A percentile compares a stretch with the other conserved stretches of the same genome.
phyloP scores from a whole-genome alignment of 2,113 vertebrate species.

The Sula dactylatra region DNA sequence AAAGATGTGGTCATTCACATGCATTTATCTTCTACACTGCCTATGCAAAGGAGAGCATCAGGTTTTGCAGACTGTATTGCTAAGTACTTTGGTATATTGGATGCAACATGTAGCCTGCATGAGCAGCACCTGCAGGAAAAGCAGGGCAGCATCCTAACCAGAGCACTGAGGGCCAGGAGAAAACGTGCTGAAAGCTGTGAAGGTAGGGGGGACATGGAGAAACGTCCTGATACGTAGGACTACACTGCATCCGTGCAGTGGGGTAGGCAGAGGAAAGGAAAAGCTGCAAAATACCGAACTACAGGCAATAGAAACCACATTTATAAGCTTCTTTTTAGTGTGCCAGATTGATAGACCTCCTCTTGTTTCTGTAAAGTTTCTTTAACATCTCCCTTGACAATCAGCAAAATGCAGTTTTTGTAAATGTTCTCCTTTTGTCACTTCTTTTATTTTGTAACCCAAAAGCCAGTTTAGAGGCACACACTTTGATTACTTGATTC shows the following conservation, averaged over 20 bases:
- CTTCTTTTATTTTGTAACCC: not conserved
- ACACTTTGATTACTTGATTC: not conserved
- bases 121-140: not conserved
- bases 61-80: not conserved
- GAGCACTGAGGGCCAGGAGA: not conserved
- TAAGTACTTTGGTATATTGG: not conserved
- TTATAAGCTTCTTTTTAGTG: not conserved
- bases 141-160: not conserved
- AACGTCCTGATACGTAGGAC: no score
- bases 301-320: not conserved
- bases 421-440: not conserved
- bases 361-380: not conserved
- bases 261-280: not conserved
- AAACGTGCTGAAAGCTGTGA: not conserved
- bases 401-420: not conserved
- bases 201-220: accelerated
- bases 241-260: not conserved
- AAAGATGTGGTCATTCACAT: accelerated
- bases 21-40: not conserved
- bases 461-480: not conserved
- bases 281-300: not conserved
- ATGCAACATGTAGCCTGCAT: not conserved
- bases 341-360: not conserved
- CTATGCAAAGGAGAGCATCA: not conserved
- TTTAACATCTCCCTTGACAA: not conserved